Percentiles rank a stretch among this genome's conserved stretches.
These are phyloP conservation scores for Hycleus cichorii DNA, from an alignment of 1,140 invertebrate genomes.

Conservation along the genomic window DNA sequence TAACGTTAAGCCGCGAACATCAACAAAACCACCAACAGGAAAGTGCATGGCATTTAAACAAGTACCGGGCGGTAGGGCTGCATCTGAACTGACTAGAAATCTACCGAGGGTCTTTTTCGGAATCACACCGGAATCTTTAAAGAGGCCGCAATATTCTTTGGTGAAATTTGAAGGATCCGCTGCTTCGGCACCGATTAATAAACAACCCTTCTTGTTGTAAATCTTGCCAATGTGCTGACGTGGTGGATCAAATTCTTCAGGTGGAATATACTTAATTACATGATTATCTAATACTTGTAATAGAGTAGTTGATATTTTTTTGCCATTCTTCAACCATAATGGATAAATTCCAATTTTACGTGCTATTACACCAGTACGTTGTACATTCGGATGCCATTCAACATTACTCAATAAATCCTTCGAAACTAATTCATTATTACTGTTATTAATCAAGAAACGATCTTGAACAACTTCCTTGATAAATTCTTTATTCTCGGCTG, in stretches of 20 bases:
- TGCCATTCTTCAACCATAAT: conserved; percentile 84
- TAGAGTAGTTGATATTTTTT: conserved; percentile 68
- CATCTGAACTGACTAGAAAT: conserved; percentile 82
- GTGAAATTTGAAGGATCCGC: conserved; percentile 80
- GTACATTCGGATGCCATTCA: conserved; percentile 56
- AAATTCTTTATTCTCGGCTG: conserved; percentile 73
- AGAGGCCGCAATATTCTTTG: conserved; percentile 83
- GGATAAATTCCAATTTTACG: conserved; percentile 91
- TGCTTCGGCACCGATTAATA: conserved; percentile 86
- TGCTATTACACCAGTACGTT: conserved; percentile 79
- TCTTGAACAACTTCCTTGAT: conserved; percentile 69
- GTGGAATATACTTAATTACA: conserved; percentile 85
- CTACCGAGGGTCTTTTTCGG: conserved; percentile 78
- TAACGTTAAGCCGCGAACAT: conserved; percentile 89
- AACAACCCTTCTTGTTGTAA: conserved; percentile 54
- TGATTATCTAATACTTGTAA: conserved; percentile 93
- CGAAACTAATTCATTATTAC: conserved; percentile 39
- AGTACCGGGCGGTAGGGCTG: conserved; percentile 82
- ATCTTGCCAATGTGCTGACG: conserved; percentile 40
- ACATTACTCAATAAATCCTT: conserved; percentile 47
- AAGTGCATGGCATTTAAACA: conserved; percentile 85
- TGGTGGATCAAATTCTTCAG: conserved; percentile 64
- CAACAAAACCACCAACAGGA: conserved; percentile 82
- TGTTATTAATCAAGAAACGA: conserved; percentile 43
- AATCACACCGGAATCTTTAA: conserved; percentile 76